Percentiles rank a stretch among this genome's conserved stretches.
Conservation (phyloP, 2,888 invertebrate species). For the Acanthosepion lycidas region DNA sequence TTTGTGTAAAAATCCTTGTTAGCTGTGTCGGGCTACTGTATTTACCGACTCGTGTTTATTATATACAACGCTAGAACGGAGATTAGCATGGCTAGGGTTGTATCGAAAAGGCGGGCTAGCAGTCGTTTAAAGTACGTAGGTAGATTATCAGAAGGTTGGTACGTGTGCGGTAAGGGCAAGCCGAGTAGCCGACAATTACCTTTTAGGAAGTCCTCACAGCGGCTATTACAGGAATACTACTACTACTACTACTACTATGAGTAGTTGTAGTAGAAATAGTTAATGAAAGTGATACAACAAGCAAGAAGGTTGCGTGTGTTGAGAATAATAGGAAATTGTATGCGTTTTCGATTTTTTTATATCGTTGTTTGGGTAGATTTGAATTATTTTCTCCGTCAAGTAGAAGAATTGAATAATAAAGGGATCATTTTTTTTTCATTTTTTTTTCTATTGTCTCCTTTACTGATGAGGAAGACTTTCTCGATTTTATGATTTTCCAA, state of each 20-base stretch:
- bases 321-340: not conserved
- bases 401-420: no score
- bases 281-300: not conserved
- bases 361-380: no score
- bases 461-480: no score
- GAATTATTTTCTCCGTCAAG: no score
- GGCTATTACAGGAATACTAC: not conserved
- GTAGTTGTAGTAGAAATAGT: not conserved
- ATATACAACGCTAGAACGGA: not conserved
- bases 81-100: not conserved
- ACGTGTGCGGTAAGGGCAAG: not conserved
- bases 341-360: no score
- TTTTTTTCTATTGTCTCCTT: no score
- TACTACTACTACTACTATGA: not conserved
- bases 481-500: no score
- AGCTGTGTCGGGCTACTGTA: no score
- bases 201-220: not conserved
- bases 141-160: not conserved
- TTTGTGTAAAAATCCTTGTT: no score
- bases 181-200: not conserved
- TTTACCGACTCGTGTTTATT: not conserved
- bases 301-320: not conserved
- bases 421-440: no score
- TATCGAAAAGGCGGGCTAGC: not conserved
- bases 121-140: not conserved